A percentile compares a stretch with the other conserved stretches of the same genome.
These are phyloP conservation scores for Eurois occulta DNA, from an alignment of 2,888 invertebrate genomes.

Conservation along the genomic window DNA sequence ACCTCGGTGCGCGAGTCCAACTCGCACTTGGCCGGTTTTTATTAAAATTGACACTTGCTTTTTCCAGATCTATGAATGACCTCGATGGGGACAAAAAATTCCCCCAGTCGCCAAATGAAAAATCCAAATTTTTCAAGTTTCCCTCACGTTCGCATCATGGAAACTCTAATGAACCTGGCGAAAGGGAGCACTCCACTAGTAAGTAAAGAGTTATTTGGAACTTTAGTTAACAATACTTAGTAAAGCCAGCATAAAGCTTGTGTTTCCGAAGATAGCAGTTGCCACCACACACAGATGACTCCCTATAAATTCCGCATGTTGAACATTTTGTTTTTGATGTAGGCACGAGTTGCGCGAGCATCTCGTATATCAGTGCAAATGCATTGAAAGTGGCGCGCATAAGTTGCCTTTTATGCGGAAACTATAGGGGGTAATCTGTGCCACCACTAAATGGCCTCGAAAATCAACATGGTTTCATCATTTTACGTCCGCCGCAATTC, in stretches of 20 bases:
- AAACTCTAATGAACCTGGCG: slow-evolving; percentile 70
- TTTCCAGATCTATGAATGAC: slow-evolving; percentile 90
- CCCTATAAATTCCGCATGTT: background rate
- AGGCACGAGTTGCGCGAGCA: background rate
- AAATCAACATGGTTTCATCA: background rate
- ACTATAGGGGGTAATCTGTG: background rate
- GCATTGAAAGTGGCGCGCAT: background rate
- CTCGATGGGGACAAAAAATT: slow-evolving; percentile 89
- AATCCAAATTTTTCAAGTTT: slow-evolving; percentile 92
- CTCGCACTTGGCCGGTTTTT: too few relatives aligned
- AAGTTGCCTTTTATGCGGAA: background rate
- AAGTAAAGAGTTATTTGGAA: background rate
- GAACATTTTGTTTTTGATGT: background rate
- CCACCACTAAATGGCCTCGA: background rate
- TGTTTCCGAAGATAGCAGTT: background rate
- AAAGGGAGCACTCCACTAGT: slow-evolving; percentile 72
- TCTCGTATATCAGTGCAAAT: background rate
- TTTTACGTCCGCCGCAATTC: background rate
- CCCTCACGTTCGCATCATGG: slow-evolving; percentile 77
- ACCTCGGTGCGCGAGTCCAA: too few relatives aligned
- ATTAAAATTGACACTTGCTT: background rate
- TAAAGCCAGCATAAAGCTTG: too few relatives aligned
- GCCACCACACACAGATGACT: background rate
- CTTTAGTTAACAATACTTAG: too few relatives aligned
- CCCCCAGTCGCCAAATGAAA: slow-evolving; percentile 92